phyloP scores from a whole-genome alignment of 2,888 invertebrate species.

The Eupithecia tripunctaria region DNA sequence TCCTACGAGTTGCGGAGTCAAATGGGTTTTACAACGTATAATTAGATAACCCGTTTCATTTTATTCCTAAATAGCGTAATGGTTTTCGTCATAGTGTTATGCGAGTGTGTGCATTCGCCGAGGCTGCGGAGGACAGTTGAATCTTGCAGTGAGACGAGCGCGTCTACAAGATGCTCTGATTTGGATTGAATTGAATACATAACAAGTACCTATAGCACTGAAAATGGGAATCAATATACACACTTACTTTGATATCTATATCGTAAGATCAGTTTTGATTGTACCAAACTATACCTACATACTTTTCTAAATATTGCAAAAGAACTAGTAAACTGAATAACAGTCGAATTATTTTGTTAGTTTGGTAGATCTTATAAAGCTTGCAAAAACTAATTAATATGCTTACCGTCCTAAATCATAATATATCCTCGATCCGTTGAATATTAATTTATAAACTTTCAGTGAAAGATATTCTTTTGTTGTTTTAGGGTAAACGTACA shows the following conservation, averaged over 20 bases:
- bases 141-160: slow-evolving; percentile 22
- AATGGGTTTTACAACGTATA: slow-evolving; percentile 54
- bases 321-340: slow-evolving; percentile 1
- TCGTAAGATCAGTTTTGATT: slow-evolving; percentile 40
- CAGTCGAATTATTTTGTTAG: slow-evolving; percentile 16
- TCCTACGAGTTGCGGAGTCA: slow-evolving; percentile 73
- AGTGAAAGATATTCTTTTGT: background rate
- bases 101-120: slow-evolving; percentile 28
- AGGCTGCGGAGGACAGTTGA: slow-evolving; percentile 26
- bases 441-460: background rate
- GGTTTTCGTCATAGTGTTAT: slow-evolving; percentile 11
- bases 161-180: slow-evolving; percentile 26
- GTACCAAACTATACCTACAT: slow-evolving; percentile 30
- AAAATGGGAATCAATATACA: slow-evolving; percentile 45
- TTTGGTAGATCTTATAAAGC: slow-evolving; percentile 15
- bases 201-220: slow-evolving; percentile 41
- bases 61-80: slow-evolving; percentile 40
- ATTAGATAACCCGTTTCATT: slow-evolving; percentile 46
- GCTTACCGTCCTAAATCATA: slow-evolving; percentile 5
- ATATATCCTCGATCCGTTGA: background rate
- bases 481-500: background rate
- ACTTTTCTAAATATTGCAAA: slow-evolving; percentile 30
- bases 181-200: slow-evolving; percentile 31
- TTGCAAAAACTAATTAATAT: slow-evolving; percentile 7
- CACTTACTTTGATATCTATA: slow-evolving; percentile 38